A percentile compares a stretch with the other conserved stretches of the same genome.
Evolutionary conservation across 2,888 invertebrate genomes (phyloP).

Genomic region (Schrankia costaestrigalis): DNA sequence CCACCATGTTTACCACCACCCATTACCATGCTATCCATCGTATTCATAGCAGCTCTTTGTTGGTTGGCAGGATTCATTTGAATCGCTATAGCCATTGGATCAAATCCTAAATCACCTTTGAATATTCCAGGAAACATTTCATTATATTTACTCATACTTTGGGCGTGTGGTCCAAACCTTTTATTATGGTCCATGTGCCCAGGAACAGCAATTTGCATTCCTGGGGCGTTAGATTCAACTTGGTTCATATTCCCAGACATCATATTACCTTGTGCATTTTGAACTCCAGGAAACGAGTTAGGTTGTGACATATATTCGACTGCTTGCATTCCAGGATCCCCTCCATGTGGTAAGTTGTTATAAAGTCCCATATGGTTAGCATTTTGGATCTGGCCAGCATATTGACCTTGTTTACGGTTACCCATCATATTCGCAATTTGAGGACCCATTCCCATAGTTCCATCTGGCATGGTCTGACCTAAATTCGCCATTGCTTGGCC

Average conservation of each 20-base stretch:
- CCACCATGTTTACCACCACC: slow-evolving; percentile 28
- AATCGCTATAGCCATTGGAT: slow-evolving; percentile 72
- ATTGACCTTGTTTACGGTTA: slow-evolving; percentile 20
- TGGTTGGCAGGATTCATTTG: slow-evolving; percentile 74
- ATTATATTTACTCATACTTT: slow-evolving; percentile 62
- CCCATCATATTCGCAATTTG: slow-evolving; percentile 60
- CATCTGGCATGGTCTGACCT: neutral
- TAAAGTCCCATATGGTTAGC: slow-evolving; percentile 10
- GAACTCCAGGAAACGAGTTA: too few species aligned
- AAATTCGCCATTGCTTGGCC: slow-evolving; percentile 14
- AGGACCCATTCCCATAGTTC: slow-evolving; percentile 51
- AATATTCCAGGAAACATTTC: slow-evolving; percentile 69
- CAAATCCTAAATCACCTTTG: slow-evolving; percentile 62
- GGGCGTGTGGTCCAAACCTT: slow-evolving; percentile 46
- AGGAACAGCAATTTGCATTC: slow-evolving; percentile 8
- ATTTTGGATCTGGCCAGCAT: slow-evolving; percentile 13
- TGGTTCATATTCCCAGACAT: slow-evolving; percentile 27
- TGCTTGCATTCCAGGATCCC: slow-evolving; percentile 12
- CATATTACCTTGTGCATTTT: slow-evolving; percentile 20
- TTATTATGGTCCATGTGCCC: slow-evolving; percentile 16
- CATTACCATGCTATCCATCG: slow-evolving; percentile 56
- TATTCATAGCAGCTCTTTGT: slow-evolving; percentile 50
- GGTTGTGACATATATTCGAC: slow-evolving; percentile 34
- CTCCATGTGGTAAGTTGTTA: slow-evolving; percentile 18
- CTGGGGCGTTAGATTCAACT: slow-evolving; percentile 20